These are phyloP conservation scores for Drosophila rubida DNA, from an alignment of 2,888 invertebrate species.

Conservation along the genomic window DNA sequence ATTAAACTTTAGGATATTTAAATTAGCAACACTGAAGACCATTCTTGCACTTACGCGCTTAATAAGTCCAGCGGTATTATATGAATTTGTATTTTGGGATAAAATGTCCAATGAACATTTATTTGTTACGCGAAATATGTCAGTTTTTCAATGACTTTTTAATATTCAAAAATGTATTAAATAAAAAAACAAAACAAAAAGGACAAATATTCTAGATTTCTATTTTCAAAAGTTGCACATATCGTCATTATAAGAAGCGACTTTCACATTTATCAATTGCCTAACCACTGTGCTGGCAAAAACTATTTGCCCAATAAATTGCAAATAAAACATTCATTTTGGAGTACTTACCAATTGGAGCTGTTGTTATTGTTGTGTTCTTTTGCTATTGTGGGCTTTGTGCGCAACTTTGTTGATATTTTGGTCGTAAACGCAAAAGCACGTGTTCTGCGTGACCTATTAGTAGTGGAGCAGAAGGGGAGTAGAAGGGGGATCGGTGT, in stretches of 20 bases:
- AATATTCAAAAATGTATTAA: too few species aligned
- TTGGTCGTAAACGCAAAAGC: slow-evolving; percentile 46
- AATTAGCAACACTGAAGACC: too few species aligned
- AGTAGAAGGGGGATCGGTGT: slow-evolving; percentile 8
- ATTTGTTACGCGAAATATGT: too few species aligned
- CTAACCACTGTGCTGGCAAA: slow-evolving; percentile 46
- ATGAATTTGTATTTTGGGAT: too few species aligned
- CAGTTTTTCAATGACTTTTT: too few species aligned
- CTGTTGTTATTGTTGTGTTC: slow-evolving; percentile 28
- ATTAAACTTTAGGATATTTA: too few species aligned
- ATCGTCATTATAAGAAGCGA: too few species aligned
- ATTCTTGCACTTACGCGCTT: too few species aligned
- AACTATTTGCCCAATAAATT: slow-evolving; percentile 25
- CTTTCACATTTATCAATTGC: slow-evolving; percentile 7
- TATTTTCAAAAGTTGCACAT: background rate
- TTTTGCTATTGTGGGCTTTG: slow-evolving; percentile 24
- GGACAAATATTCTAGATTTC: too few species aligned
- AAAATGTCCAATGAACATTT: too few species aligned
- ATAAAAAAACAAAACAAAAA: too few species aligned
- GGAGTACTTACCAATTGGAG: slow-evolving; percentile 64
- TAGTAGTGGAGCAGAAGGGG: background rate
- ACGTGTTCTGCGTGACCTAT: slow-evolving; percentile 57
- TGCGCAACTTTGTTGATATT: slow-evolving; percentile 45
- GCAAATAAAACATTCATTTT: slow-evolving; percentile 32
- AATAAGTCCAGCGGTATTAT: too few species aligned